Evolutionary conservation across 2,797 vertebrate genomes (phyloP), one percentile per base, ranked within the genome.

Genomic region (Tiaroga cobitis): DNA sequence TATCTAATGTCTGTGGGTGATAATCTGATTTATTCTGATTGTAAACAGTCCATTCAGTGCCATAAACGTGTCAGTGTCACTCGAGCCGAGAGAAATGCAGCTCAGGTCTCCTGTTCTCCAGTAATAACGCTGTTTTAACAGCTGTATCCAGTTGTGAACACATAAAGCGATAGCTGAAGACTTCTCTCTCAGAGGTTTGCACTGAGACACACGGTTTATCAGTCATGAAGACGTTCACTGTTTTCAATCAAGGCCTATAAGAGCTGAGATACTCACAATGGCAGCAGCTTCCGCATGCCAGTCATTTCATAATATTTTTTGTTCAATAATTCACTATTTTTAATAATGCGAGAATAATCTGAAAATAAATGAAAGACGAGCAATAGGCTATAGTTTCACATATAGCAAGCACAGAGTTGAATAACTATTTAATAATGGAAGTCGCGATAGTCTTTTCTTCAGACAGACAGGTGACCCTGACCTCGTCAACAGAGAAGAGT

Each of bases 21-120:
- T 56, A 63, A 19, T 70, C 63, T 84, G 61, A 77, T 68, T 41
- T 67, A 56, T 69, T 54, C 61, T 39, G 54, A 43, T 61, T 73
- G 69, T 82, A 73, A 79, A 63, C 86, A 83, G 80, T 65, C 76
- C 69, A 61, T 87, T 81, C 78, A 69, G 15, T 29, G 43, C 24
- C 69, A 51, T 81, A 54, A 59, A 81, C 21, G 32, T 26, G 46
- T 69, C 56, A 24, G 74, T 39, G 34, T 81, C 39, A 79, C n/a
- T 79, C 76, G 29, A 63, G 56, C n/a, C 0, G 18, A 67, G 43
- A 81, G 46, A 81, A 56, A 86, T 78, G 70, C 69, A 61, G 29
- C 29, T 32, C 11, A 41, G 37, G 15, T 11, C 34, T 79, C n/a
- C 15, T 9, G 34, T 21, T n/a, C 4, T 41, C 11, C 54, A 37